phyloP scores from a whole-genome alignment of 2,113 vertebrate genomes.

The Helogale parvula region DNA sequence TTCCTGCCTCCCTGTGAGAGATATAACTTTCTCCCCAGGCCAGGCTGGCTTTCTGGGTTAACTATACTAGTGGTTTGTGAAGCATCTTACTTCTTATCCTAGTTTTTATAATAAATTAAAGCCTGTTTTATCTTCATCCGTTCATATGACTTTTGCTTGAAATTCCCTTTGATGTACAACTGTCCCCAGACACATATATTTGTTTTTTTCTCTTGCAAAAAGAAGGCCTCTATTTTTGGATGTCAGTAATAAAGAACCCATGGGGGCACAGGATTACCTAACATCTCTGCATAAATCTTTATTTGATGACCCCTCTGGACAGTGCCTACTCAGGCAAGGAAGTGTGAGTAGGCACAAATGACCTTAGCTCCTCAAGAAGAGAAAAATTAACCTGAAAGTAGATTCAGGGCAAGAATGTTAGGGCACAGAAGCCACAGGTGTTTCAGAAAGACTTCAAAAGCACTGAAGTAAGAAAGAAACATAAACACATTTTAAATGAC shows the following conservation, averaged over 20 bases:
- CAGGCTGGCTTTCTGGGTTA: background rate
- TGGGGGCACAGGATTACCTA: background rate
- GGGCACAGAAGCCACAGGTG: background rate
- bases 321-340: background rate
- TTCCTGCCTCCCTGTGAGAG: background rate
- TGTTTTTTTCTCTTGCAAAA: background rate
- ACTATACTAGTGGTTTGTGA: background rate
- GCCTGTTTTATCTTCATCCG: background rate
- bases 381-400: background rate
- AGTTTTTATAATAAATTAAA: constrained; percentile 27
- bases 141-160: constrained; percentile 13
- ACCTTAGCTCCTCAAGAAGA: background rate
- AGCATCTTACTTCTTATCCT: background rate
- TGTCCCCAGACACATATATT: background rate
- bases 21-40: background rate
- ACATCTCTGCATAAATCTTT: background rate
- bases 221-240: background rate
- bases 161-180: background rate
- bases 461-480: background rate
- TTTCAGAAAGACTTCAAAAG: background rate
- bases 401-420: background rate
- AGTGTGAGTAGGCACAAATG: background rate
- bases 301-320: background rate
- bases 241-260: too few relatives aligned
- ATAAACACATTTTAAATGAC: background rate